These are phyloP conservation scores for Tethya wilhelma DNA, from an alignment of 37 sponge, comb jelly and placozoan genomes.

Conservation along the genomic window DNA sequence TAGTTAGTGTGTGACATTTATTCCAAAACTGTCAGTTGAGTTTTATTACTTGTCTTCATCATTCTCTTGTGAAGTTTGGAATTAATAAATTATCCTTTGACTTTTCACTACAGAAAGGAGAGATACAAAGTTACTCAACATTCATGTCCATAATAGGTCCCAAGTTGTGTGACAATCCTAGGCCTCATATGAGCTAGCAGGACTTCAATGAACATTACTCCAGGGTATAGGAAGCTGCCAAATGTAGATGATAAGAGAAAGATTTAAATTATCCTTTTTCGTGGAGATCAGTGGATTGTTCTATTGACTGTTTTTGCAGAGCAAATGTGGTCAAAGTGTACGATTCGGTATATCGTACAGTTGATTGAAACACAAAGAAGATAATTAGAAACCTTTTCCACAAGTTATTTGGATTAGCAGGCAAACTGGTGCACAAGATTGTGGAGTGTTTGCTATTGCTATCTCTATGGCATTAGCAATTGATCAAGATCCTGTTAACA, in stretches of 20 bases:
- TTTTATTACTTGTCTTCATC: too few species aligned
- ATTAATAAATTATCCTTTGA: too few species aligned
- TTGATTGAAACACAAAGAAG: conserved; percentile 24
- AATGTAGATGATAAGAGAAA: background rate
- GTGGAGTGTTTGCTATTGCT: conserved; percentile 38
- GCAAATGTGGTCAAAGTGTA: conserved; percentile 10
- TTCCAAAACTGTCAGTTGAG: too few species aligned
- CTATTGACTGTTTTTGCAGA: conserved; percentile 14
- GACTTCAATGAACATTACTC: conserved; percentile 10
- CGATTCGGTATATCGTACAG: conserved; percentile 18
- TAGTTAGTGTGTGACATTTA: too few species aligned
- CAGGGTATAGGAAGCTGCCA: too few species aligned
- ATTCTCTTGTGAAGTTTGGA: too few species aligned
- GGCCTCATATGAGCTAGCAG: background rate
- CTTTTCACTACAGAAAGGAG: too few species aligned
- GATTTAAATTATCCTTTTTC: conserved; percentile 20
- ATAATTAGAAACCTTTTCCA: conserved; percentile 19
- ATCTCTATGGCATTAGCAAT: conserved; percentile 22
- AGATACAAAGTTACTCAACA: too few species aligned
- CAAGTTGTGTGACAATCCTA: too few species aligned
- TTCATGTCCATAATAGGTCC: too few species aligned
- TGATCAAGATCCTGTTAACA: conserved; percentile 35
- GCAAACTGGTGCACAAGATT: conserved; percentile 6
- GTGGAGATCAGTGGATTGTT: conserved; percentile 54
- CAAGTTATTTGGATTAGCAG: background rate